Evolutionary conservation across 2,113 vertebrate genomes (phyloP), one percentile per base, ranked within the genome.

Genomic region (Eublepharis macularius): DNA sequence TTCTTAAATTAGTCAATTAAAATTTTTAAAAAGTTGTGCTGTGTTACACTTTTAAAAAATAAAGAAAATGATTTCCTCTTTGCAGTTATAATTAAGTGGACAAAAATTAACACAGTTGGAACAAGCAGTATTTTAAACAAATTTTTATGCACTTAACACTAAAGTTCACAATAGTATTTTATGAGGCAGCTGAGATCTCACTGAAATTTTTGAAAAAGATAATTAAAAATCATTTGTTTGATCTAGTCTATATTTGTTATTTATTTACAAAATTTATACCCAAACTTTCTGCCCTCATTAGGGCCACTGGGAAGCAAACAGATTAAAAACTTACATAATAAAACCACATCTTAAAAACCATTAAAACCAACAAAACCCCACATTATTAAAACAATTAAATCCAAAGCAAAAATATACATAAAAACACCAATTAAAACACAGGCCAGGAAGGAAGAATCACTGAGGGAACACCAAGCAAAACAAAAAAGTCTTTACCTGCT

Each of bases 91-190:
- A 79, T 57, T 70, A 39, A 2, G 70, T 65, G 77, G 47, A 86
- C 80, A 91, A 54, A 91, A 66, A n/a, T 3, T 51, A 17, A 1
- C 72, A 70, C 19, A 88, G 81, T 68, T 19, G 39, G 65, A n/a
- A 87, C 19, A 32, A 89, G 89, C 49, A 84, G 73, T 16, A 89
- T 80, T 6, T 29, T 2, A 63, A 63, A 63, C 24, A 21, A n/a
- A 10, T 73, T 80, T 65, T 75, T 80, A 89, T 89, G 81, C 51
- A 51, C 19, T 0, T 0, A 32, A 87, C 16, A 66, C 60, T 70
- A 57, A 87, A 85, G 82, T 19, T 47, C 66, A 39, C 36, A 93
- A 39, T 36, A 43, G 13, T 36, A 32, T 83, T 85, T 90, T 87
- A 57, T 83, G 49, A 78, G 41, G 41, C 82, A 75, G 29, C 57